A percentile compares a stretch with the other conserved stretches of the same genome.
Conservation (phyloP, 2,113 vertebrate species). For the Sander vitreus region DNA sequence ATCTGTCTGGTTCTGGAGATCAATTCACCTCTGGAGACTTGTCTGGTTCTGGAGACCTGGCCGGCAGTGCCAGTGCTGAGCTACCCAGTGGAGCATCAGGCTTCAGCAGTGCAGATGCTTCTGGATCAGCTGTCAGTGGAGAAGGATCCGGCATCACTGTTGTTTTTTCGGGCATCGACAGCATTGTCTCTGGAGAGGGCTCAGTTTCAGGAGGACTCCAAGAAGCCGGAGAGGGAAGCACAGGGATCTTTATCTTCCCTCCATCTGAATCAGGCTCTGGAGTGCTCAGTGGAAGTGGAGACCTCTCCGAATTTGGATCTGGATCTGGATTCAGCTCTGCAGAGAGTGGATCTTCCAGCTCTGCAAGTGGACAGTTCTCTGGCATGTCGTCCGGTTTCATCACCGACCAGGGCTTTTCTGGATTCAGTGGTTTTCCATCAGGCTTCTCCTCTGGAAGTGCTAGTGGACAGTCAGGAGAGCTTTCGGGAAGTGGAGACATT, state of each 20-base stretch:
- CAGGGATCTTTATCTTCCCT: conserved; percentile 54
- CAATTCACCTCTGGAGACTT: background rate
- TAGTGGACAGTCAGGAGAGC: conserved; percentile 75
- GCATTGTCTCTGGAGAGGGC: conserved; percentile 58
- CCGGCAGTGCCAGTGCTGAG: conserved; percentile 75
- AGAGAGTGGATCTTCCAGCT: conserved; percentile 66
- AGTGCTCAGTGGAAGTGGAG: conserved; percentile 54
- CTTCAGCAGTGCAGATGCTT: conserved; percentile 55
- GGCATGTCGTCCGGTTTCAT: conserved; percentile 65
- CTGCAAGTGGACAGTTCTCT: conserved; percentile 78
- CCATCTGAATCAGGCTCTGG: conserved; percentile 60
- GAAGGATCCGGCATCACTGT: conserved; percentile 68
- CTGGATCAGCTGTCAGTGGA: conserved; percentile 70
- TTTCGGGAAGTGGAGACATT: conserved; percentile 74
- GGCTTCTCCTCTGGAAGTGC: conserved; percentile 75
- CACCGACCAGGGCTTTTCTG: conserved; percentile 68
- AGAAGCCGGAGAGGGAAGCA: conserved; percentile 72
- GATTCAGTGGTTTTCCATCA: conserved; percentile 83
- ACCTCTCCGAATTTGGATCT: conserved; percentile 57
- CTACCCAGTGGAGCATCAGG: conserved; percentile 60
- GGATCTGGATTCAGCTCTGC: conserved; percentile 61
- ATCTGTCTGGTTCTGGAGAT: conserved; percentile 28
- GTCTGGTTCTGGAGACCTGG: conserved; percentile 33
- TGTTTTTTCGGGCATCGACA: conserved; percentile 61
- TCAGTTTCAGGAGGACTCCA: conserved; percentile 61